Base-by-base conservation (phyloP, 2,888 invertebrate species). In the Phyto melanocephala region DNA sequence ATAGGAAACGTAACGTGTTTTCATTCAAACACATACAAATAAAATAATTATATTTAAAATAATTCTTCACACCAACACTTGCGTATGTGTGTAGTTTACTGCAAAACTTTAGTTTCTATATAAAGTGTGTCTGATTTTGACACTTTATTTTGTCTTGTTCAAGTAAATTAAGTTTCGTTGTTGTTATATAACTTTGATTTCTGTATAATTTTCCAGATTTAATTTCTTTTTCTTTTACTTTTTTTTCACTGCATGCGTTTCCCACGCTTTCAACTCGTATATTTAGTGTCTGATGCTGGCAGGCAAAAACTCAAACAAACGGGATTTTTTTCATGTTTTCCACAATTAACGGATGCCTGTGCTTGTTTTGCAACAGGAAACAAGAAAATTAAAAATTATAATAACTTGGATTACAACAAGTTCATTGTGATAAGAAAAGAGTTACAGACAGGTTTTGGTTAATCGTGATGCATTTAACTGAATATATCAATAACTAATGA, bases 51-150 rank as follows among this genome's bases (percentile, higher is more conserved):
- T 6, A 45, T 45, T 17, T 1, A 45, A 3, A 45, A 17, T n/a
- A n/a, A n/a, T n/a, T 1, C 40, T 40, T 1, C 1, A 56, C 13
- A 35, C n/a, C 24, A 17, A 5, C 28, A 54, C 42, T 24, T 20
- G 54, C 17, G 50, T 28, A n/a, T 28, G 28, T 7, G 40, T 20
- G 11, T 28, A 62, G 52, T 60, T 58, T 11, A 7, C 8, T 22
- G 40, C 47, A 10, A 62, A 52, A 3, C n/a, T 54, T 42, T 45
- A 42, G 63, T 52, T 74, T 45, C 11, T 28, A 15, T 42, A 65
- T 22, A 54, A 74, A 47, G 75, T 71, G 33, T 60, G 13, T 58
- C 81, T 83, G 83, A 45, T 75, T 79, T 54, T 79, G 82, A 82
- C 82, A 82, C 60, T 82, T 71, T 65, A n/a, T 40, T 72, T 72